Percentiles rank a stretch among this genome's conserved stretches.
phyloP scores from a whole-genome alignment of 2,113 vertebrate species.

The Ciconia maguari region DNA sequence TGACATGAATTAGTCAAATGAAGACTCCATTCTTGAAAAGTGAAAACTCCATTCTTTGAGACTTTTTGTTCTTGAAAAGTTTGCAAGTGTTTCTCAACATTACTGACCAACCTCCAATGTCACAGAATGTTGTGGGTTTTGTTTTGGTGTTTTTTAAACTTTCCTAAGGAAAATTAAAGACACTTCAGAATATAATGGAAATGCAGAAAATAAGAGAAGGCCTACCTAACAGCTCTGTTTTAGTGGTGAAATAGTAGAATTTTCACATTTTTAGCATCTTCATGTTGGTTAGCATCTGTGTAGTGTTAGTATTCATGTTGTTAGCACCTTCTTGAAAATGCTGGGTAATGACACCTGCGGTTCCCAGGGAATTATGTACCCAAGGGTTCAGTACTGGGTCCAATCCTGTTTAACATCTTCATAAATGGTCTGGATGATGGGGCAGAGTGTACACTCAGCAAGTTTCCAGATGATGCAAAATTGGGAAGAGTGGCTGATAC shows the following conservation, averaged over 20 bases:
- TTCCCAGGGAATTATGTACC: neutral
- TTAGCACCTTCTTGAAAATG: neutral
- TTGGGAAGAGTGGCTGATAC: neutral
- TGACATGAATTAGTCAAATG: neutral
- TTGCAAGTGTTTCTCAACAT: neutral
- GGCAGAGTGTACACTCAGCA: neutral
- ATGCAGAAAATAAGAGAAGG: neutral
- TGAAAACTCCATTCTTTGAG: neutral
- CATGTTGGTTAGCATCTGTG: neutral
- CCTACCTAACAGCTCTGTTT: neutral
- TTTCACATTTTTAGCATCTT: neutral
- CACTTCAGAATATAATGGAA: neutral
- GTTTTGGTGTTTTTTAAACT: neutral
- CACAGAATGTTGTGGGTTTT: neutral
- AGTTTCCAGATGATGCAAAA: neutral
- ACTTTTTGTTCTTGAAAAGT: neutral
- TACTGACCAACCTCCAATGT: neutral
- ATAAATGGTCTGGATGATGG: neutral
- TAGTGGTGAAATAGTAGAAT: neutral
- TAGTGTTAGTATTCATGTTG: neutral
- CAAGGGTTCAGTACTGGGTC: neutral
- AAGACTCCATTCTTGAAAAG: neutral
- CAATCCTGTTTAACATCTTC: neutral
- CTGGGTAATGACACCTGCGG: neutral
- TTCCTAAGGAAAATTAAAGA: neutral